Evolutionary conservation across 2,113 vertebrate species (phyloP).

Genomic region (Gallinago media): DNA sequence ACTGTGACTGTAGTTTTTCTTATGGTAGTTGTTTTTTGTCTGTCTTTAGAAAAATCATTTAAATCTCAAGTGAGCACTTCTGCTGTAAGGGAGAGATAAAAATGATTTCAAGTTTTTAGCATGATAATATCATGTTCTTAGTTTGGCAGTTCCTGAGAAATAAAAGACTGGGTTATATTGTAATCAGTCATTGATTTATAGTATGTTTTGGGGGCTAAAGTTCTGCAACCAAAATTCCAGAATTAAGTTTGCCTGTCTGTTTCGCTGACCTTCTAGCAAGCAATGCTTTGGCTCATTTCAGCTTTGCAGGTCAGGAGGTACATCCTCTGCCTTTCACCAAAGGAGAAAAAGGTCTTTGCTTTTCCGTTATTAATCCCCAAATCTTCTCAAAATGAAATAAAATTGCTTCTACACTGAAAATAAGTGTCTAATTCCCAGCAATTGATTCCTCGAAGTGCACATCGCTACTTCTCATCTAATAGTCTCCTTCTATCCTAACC

Average conservation of each 20-base stretch:
- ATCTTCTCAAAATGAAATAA: not conserved
- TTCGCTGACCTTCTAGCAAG: not conserved
- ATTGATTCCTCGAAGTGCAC: not conserved
- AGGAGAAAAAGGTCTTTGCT: not conserved
- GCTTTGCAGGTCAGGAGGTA: not conserved
- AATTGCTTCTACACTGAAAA: not conserved
- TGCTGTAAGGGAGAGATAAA: not conserved
- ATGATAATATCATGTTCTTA: not conserved
- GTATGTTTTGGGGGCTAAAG: not conserved
- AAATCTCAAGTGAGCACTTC: not conserved
- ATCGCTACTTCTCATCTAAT: not conserved
- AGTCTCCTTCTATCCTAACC: conserved; percentile 1
- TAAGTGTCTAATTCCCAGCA: not conserved
- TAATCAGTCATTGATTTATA: not conserved
- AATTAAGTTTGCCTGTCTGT: not conserved
- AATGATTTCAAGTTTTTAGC: not conserved
- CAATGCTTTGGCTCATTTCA: not conserved
- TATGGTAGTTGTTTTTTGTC: not conserved
- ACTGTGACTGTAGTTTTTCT: not conserved
- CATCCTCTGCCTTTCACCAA: not conserved
- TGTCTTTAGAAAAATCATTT: not conserved
- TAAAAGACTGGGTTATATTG: not conserved
- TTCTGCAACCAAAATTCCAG: not conserved
- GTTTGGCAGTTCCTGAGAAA: not conserved
- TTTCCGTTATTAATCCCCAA: not conserved